A percentile compares a stretch with the other conserved stretches of the same genome.
Conservation (phyloP, 2,113 vertebrate species). For the Oxyura jamaicensis region DNA sequence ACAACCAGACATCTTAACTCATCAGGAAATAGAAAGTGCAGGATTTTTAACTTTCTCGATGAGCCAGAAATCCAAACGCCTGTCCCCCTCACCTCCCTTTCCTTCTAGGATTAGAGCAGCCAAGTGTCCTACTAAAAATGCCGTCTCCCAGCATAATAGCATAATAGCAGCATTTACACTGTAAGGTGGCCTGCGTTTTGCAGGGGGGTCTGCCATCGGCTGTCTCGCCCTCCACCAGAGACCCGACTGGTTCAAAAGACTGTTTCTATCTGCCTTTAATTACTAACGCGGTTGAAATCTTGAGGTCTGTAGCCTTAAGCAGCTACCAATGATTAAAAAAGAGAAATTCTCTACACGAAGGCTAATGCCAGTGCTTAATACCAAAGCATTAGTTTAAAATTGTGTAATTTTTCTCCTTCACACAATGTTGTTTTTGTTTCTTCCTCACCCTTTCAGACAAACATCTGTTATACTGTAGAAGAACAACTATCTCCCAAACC, state of each 20-base stretch:
- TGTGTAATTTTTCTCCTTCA: constrained; percentile 84
- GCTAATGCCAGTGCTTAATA: constrained; percentile 72
- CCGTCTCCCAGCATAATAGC: neutral
- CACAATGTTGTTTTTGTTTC: constrained; percentile 99
- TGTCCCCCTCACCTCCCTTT: rapidly evolving
- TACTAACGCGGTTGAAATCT: constrained; percentile 39
- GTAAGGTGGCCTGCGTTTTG: neutral
- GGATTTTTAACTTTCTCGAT: constrained; percentile 40
- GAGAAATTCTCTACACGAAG: constrained; percentile 48
- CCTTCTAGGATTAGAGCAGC: neutral
- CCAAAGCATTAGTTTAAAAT: constrained; percentile 79
- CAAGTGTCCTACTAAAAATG: constrained; percentile 7
- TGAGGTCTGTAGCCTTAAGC: constrained; percentile 42
- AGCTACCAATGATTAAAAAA: constrained; percentile 23
- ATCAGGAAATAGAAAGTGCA: neutral
- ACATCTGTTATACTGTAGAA: constrained; percentile 97
- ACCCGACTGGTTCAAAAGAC: neutral
- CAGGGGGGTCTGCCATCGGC: constrained; percentile 17
- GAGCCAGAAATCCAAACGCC: neutral
- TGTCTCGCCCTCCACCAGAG: neutral
- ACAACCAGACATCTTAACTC: neutral
- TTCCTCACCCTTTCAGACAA: constrained; percentile 97
- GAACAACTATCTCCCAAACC: constrained; percentile 98
- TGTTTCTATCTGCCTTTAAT: neutral
- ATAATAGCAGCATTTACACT: neutral